A percentile compares a stretch with the other conserved stretches of the same genome.
Evolutionary conservation across 2,113 vertebrate species (phyloP).

Genomic region (Crocuta crocuta): DNA sequence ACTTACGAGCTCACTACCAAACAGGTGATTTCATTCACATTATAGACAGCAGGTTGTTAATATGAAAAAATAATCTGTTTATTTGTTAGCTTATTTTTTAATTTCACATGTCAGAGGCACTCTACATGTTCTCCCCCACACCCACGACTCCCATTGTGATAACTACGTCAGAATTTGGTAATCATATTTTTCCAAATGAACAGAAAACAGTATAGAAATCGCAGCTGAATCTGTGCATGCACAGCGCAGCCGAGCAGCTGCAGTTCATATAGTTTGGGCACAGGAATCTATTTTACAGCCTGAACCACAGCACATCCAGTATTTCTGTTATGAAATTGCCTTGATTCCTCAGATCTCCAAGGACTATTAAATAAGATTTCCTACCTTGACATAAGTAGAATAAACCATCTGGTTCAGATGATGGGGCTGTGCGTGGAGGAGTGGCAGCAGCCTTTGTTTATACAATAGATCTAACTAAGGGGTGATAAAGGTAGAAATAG

Average conservation of each 20-base stretch:
- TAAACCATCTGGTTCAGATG: constrained; percentile 36
- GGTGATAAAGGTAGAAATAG: not conserved
- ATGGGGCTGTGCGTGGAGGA: not conserved
- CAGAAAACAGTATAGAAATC: not conserved
- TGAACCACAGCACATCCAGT: not conserved
- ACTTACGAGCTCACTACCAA: not conserved
- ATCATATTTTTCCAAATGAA: constrained; percentile 4
- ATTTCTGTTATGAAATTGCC: constrained; percentile 55
- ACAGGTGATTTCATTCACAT: not conserved
- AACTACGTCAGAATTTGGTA: not conserved
- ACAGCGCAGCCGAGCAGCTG: not conserved
- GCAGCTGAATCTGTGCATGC: not conserved
- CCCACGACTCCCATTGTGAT: not conserved
- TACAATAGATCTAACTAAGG: not conserved
- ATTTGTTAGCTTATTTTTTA: not conserved
- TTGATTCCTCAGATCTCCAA: constrained; percentile 38
- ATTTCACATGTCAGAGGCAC: not conserved
- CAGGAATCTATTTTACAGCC: constrained; percentile 1
- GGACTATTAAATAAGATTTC: constrained; percentile 61
- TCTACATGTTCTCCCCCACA: not conserved
- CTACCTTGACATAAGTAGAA: constrained; percentile 31
- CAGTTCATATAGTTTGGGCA: not conserved
- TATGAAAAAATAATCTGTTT: not conserved
- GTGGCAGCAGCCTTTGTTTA: not conserved
- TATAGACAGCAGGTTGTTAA: not conserved